These are phyloP conservation scores for Strigamia transsilvanica DNA, from an alignment of 2,888 invertebrate genomes.

Conservation along the genomic window DNA sequence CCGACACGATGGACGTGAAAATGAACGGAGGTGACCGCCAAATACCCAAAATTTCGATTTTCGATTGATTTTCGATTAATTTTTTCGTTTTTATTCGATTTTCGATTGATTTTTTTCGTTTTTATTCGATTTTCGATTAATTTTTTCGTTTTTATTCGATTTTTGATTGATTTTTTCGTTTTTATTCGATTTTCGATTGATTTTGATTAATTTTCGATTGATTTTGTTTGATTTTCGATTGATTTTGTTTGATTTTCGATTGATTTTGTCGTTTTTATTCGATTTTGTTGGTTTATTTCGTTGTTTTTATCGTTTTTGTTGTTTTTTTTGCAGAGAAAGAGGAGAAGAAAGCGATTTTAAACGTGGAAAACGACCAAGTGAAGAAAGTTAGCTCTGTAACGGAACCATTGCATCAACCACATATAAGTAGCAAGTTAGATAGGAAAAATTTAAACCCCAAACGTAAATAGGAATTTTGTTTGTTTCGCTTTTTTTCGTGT, in stretches of 20 bases:
- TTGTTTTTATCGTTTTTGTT: constrained; percentile 13
- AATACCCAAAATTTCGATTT: too few relatives aligned
- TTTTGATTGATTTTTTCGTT: too few relatives aligned
- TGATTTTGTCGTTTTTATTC: not conserved
- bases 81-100: not conserved
- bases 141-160: too few relatives aligned
- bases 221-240: too few relatives aligned
- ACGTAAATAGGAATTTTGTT: constrained; percentile 52
- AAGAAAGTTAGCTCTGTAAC: constrained; percentile 53
- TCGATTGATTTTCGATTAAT: too few relatives aligned
- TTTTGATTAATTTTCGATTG: too few relatives aligned
- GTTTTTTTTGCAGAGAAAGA: constrained; percentile 55
- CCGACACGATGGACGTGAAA: constrained; percentile 50
- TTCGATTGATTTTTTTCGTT: too few relatives aligned
- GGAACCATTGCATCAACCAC: constrained; percentile 59
- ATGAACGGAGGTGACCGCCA: constrained; percentile 44
- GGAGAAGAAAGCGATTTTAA: constrained; percentile 54
- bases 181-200: not conserved
- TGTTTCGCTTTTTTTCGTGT: too few relatives aligned
- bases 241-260: too few relatives aligned
- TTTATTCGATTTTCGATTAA: too few relatives aligned
- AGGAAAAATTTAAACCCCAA: constrained; percentile 57
- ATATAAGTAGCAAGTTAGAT: constrained; percentile 53
- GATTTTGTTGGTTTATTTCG: not conserved
- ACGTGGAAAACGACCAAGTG: constrained; percentile 1